Conservation (phyloP, 2,797 vertebrate species). For the Aplochiton taeniatus region DNA sequence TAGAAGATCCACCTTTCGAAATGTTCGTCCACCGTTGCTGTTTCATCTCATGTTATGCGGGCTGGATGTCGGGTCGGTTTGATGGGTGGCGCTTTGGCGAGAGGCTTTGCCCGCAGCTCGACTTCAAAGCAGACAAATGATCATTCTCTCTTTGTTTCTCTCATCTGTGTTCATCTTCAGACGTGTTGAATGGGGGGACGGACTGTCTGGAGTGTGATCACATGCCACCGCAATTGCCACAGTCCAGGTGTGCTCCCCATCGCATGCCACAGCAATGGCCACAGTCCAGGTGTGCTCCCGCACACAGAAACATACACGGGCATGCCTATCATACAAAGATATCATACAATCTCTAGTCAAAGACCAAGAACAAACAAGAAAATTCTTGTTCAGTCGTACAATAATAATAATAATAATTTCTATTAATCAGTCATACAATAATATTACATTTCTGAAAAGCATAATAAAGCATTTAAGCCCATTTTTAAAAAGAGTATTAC, state of each 20-base stretch:
- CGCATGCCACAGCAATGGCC: conserved; percentile 1
- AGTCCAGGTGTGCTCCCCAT: neutral
- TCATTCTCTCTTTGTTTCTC: neutral
- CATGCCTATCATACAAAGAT: conserved; percentile 29
- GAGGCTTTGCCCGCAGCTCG: neutral
- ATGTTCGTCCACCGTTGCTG: conserved; percentile 15
- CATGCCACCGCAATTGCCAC: conserved; percentile 4
- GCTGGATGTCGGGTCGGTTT: conserved; percentile 52
- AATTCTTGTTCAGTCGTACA: neutral
- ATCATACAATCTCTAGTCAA: neutral
- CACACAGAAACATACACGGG: conserved; percentile 10
- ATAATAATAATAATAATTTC: too few relatives aligned
- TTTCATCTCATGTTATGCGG: conserved; percentile 28
- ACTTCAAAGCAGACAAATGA: conserved; percentile 37
- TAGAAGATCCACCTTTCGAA: conserved; percentile 27
- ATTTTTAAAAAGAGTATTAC: too few relatives aligned
- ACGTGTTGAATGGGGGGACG: conserved; percentile 13
- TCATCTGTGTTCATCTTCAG: conserved; percentile 14
- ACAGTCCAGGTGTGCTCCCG: conserved; percentile 1
- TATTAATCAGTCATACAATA: too few relatives aligned
- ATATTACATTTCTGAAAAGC: too few relatives aligned
- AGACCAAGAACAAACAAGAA: neutral
- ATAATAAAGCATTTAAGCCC: too few relatives aligned
- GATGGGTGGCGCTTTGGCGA: conserved; percentile 28
- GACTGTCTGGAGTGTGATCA: conserved; percentile 1